Evolutionary conservation across 1,140 invertebrate genomes (phyloP), one percentile per base, ranked within the genome.

Genomic region (Idris sp.): DNA sequence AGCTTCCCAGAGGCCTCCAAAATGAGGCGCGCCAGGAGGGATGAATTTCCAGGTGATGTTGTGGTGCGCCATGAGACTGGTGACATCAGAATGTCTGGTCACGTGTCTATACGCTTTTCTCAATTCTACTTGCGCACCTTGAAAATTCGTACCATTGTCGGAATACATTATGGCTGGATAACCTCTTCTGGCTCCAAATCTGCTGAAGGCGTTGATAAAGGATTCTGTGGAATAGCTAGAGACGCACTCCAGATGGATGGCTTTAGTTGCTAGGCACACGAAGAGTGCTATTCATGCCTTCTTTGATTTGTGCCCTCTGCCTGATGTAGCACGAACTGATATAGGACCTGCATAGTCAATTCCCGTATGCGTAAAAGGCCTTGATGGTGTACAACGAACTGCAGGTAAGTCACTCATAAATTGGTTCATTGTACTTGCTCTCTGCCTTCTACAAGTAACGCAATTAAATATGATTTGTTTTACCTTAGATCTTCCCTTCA

Each of bases 1-100:
- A 0, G 41, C 22, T 44, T 44, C 41, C 41, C 41, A 28, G 8
- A 44, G 9, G 0, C 41, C 41, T 9, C 41, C 25, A 2, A 10
- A 22, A 8, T 44, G 11, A 5, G 25, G 41, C 0, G 41, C 8
- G n/a, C 2, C 1, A 0, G 41, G 41, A 0, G 41, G 22, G 7
- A 28, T 44, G 15, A 44, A 44, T 14, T 26, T 13, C 22, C 41
- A 44, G 13, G 9, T 4, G 2, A 33, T 8, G 4, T 10, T 1
- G 4, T 33, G 8, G 1, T n/a, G 2, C 2, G 11, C 11, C 1
- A n/a, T n/a, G 0, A n/a, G 1, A 4, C 4, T 33, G 7, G 4
- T 4, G 4, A 33, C 5, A 4, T 36, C 7, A 3, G 14, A 11
- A 5, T 36, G 13, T 2, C 35, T 11, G 7, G 30, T 33, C 9